Evolutionary conservation across 2,797 vertebrate species (phyloP), one percentile per base, ranked within the genome.

Genomic region (Dendrocincla tyrannina): DNA sequence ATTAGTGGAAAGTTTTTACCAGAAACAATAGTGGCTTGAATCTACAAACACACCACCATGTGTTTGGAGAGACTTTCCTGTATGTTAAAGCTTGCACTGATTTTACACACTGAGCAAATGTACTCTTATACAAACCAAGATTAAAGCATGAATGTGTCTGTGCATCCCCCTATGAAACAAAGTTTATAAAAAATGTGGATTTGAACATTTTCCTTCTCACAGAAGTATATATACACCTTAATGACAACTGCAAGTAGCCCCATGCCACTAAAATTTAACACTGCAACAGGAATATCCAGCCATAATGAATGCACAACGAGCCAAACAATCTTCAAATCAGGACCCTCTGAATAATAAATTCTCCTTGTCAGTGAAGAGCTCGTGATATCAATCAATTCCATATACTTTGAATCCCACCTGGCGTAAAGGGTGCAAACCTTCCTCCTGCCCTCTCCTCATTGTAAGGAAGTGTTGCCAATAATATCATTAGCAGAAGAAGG

Each of bases 401-500:
- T 9, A 18, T 0, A 20, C 16, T 33, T 23, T 4, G 15, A 91
- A 50, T 35, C 41, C 39, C 39, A 39, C 19, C 33, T 81, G 63
- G 47, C 52, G 42, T 17, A 72, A 76, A 77, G 28, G 14, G n/a
- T 64, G 42, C 41, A 72, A 62, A 5, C 14, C 37, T 32, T 32
- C 28, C 42, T 49, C 13, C 25, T 72, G 30, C 35, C 17, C 37
- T 32, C 47, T 47, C 41, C 58, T 64, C 8, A 35, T 4, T 19
- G 2, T 10, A 24, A 44, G 12, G 11, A 59, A 32, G 25, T 49
- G 42, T 50, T 86, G 73, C 13, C 47, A 91, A 24, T 72, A 88
- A 1, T 53, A 84, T 66, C 87, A 94, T 93, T 91, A 85, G 50
- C 59, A 83, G 78, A 85, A 80, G 60, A 91, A 73, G 96, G 95